phyloP scores from a whole-genome alignment of 2,888 invertebrate genomes.

The Vanessa cardui region DNA sequence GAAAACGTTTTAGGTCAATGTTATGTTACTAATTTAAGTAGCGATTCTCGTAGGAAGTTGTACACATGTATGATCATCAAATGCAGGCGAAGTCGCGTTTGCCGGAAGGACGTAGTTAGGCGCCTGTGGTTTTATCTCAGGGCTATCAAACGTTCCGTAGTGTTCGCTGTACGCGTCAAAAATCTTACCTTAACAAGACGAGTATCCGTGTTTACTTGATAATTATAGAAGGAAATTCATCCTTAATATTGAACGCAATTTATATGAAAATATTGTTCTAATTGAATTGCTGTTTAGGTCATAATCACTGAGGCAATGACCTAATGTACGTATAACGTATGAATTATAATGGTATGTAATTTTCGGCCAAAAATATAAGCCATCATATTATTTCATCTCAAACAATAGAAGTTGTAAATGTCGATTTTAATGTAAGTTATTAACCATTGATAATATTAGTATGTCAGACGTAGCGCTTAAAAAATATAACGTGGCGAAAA shows the following conservation, averaged over 20 bases:
- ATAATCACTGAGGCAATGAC: too few species aligned
- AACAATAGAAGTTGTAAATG: too few species aligned
- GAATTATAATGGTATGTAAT: too few species aligned
- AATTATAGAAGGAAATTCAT: not conserved
- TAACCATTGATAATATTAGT: too few species aligned
- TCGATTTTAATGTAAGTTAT: too few species aligned
- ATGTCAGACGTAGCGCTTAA: too few species aligned
- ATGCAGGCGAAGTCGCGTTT: conserved; percentile 65
- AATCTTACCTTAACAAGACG: conserved; percentile 12
- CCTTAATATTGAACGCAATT: not conserved
- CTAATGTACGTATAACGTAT: too few species aligned
- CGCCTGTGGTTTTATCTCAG: conserved; percentile 62
- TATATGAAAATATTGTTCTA: too few species aligned
- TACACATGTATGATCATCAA: conserved; percentile 46
- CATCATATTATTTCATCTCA: too few species aligned
- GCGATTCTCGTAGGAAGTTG: conserved; percentile 53
- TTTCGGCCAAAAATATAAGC: too few species aligned
- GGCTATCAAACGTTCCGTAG: conserved; percentile 66
- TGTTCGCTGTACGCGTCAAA: conserved; percentile 43
- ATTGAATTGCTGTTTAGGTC: too few species aligned
- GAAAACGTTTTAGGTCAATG: conserved; percentile 47
- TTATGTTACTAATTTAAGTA: conserved; percentile 59
- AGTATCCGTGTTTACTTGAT: not conserved
- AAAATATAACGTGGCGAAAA: too few species aligned
- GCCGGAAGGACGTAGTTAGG: conserved; percentile 71